Base-by-base conservation (phyloP, 2,797 vertebrate genomes). In the Streptopelia turtur region DNA sequence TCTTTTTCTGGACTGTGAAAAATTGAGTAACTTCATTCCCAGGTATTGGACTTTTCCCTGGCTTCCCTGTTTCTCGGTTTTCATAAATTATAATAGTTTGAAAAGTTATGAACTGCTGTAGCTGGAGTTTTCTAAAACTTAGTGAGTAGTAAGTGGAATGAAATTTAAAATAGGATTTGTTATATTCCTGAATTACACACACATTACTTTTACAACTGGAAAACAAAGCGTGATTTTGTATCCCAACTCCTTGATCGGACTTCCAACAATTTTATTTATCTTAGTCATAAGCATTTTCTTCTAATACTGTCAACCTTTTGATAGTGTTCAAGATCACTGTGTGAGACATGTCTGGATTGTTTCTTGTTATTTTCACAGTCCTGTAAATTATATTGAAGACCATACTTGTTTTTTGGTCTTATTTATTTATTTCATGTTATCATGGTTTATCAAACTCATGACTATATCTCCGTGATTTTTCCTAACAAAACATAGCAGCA, bases 151-250 rank as follows among this genome's bases (percentile, higher is more conserved):
- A 80, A 64, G 65, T 87, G 83, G 74, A 15, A 39, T 57, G 30
- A 52, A 63, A 91, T 91, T 94, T 91, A 50, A 91, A 74, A 41
- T 35, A 14, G 21, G n/a, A 83, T 83, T 87, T 94, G 66, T 65
- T 88, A 5, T 14, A 33, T 60, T 77, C 68, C 55, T 76, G 63
- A 93, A 57, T 78, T 93, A 81, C 35, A 83, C 9, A 13, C 8
- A 8, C 21, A 41, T 86, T 92, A n/a, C 50, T 89, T 89, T 72
- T 82, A 68, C 25, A 89, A 69, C 53, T 78, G 63, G 41, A 79
- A 90, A 39, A 33, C 5, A 25, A 87, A 81, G 3, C 1, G 15
- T 28, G n/a, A 5, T 2, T 82, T 45, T 80, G 41, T 27, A 47
- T 0, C 24, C 41, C 55, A 57, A 35, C 59, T 47, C 56, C 63